Evolutionary conservation across 2,113 vertebrate species (phyloP).

Genomic region (Burhinus bistriatus): DNA sequence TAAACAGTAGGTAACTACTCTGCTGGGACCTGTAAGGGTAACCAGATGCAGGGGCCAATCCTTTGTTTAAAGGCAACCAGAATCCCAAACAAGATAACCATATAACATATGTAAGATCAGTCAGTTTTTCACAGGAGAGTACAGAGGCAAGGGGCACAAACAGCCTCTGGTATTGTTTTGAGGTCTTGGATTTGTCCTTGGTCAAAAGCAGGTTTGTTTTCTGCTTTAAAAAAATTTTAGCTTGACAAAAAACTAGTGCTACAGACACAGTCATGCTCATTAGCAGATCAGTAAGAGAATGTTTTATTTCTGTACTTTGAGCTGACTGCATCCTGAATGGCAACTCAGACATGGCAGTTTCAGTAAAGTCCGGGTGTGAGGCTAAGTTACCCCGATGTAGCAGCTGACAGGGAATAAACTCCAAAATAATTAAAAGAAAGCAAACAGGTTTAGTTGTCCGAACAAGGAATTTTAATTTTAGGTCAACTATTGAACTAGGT

Average conservation of each 20-base stretch:
- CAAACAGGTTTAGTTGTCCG: slow-evolving; percentile 69
- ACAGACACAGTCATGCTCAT: background rate
- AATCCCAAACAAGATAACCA: background rate
- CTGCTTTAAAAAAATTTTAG: background rate
- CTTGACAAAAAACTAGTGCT: background rate
- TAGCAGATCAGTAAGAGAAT: background rate
- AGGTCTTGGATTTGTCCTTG: background rate
- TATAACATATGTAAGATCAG: background rate
- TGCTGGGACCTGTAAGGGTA: background rate
- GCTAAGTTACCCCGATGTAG: slow-evolving; percentile 32
- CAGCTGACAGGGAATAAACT: slow-evolving; percentile 57
- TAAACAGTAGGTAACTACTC: background rate
- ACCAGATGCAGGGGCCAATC: background rate
- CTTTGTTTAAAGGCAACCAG: background rate
- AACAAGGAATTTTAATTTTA: slow-evolving; percentile 73
- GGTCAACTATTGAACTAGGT: slow-evolving; percentile 72
- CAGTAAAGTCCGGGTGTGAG: slow-evolving; percentile 17
- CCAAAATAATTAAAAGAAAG: slow-evolving; percentile 69
- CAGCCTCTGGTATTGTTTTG: background rate
- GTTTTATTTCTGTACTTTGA: background rate
- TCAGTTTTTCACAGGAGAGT: background rate
- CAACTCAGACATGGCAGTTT: background rate
- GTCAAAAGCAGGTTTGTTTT: background rate
- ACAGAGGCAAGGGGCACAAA: background rate
- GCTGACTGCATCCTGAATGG: background rate